A percentile compares a stretch with the other conserved stretches of the same genome.
Evolutionary conservation across 2,113 vertebrate species (phyloP).

Genomic region (Mesitornis unicolor): DNA sequence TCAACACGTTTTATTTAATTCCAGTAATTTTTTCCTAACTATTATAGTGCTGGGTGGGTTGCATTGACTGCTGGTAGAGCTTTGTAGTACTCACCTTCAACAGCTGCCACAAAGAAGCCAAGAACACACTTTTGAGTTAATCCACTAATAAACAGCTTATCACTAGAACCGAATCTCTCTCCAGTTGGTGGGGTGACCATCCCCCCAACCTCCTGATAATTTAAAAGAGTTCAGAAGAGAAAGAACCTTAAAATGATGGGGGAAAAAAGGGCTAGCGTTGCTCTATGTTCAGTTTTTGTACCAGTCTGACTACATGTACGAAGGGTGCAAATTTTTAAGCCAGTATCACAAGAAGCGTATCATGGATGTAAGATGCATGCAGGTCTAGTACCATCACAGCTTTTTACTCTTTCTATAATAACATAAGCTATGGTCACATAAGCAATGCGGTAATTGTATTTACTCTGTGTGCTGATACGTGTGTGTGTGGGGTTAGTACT

Average conservation of each 20-base stretch:
- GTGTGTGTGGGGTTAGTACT: background rate
- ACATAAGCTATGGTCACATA: background rate
- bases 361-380: background rate
- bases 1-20: constrained; percentile 21
- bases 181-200: background rate
- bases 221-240: background rate
- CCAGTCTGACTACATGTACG: background rate
- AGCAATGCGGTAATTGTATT: background rate
- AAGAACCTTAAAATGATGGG: background rate
- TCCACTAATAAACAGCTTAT: background rate
- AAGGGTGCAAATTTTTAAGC: background rate
- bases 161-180: background rate
- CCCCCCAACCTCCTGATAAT: background rate
- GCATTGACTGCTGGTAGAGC: background rate
- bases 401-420: background rate
- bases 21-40: background rate
- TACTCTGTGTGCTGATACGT: background rate
- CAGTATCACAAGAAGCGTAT: background rate
- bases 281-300: background rate
- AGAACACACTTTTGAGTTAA: background rate
- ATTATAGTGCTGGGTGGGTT: background rate
- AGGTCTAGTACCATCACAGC: background rate
- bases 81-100: background rate
- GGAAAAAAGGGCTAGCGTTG: accelerated
- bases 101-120: background rate